Percentiles rank a stretch among this genome's conserved stretches.
phyloP scores from a whole-genome alignment of 2,797 vertebrate genomes.

The Sorex maritimensis region DNA sequence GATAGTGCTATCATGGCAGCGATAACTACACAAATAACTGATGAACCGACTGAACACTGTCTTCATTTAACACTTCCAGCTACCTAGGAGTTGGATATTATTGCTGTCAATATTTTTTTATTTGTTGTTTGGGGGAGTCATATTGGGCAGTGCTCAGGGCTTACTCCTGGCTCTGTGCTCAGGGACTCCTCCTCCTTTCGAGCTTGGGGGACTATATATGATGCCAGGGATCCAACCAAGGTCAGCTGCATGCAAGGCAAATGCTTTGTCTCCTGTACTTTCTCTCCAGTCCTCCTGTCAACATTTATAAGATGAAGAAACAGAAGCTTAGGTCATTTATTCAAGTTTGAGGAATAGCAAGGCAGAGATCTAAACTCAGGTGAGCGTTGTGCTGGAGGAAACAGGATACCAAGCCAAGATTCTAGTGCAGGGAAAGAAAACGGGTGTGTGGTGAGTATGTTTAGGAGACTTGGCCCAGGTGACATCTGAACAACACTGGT shows the following conservation, averaged over 20 bases:
- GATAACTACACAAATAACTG: background rate
- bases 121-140: too few relatives aligned
- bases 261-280: too few relatives aligned
- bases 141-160: too few relatives aligned
- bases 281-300: too few relatives aligned
- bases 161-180: too few relatives aligned
- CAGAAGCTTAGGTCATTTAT: background rate
- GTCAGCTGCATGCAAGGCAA: too few relatives aligned
- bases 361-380: background rate
- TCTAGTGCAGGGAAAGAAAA: background rate
- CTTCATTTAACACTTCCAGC: background rate
- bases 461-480: background rate
- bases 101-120: background rate
- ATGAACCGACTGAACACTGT: background rate
- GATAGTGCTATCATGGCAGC: too few relatives aligned
- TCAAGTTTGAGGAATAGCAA: background rate
- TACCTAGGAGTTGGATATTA: background rate
- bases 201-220: too few relatives aligned
- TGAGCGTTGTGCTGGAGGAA: background rate
- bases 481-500: background rate
- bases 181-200: too few relatives aligned
- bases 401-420: background rate
- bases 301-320: too few relatives aligned
- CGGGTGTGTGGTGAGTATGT: background rate
- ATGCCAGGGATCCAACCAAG: too few relatives aligned